phyloP scores from a whole-genome alignment of 2,888 invertebrate species.

The Bellardia pandia region DNA sequence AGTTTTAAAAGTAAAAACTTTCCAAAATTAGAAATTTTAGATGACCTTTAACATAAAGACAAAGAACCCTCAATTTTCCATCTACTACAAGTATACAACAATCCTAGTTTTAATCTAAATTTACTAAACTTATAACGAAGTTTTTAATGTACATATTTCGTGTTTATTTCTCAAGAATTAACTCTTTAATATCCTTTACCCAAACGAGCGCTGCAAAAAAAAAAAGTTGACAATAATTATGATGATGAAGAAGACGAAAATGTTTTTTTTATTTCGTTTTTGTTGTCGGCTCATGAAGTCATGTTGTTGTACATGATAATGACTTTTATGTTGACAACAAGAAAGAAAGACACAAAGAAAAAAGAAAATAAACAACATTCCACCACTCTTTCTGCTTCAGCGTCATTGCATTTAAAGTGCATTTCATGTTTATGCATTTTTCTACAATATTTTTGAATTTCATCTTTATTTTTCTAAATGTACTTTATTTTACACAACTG shows the following conservation, averaged over 20 bases:
- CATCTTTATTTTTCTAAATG: slow-evolving; percentile 14
- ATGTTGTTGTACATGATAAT: slow-evolving; percentile 62
- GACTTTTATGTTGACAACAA: slow-evolving; percentile 67
- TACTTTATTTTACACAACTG: slow-evolving; percentile 28
- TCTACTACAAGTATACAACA: no score
- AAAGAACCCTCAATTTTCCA: no score
- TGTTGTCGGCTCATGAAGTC: slow-evolving; percentile 25
- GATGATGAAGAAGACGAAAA: slow-evolving; percentile 45
- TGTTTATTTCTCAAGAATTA: background rate
- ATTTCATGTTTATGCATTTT: slow-evolving; percentile 66
- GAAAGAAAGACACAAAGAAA: background rate
- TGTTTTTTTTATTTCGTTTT: slow-evolving; percentile 13
- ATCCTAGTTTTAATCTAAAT: no score
- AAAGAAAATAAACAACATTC: slow-evolving; percentile 39
- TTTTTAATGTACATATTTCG: no score
- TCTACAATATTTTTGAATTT: slow-evolving; percentile 15
- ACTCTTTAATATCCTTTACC: slow-evolving; percentile 30
- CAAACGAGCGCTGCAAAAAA: slow-evolving; percentile 1
- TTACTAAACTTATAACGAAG: no score
- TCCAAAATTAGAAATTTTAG: no score
- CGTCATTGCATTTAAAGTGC: slow-evolving; percentile 69
- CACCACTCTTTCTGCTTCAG: slow-evolving; percentile 24
- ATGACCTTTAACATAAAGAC: no score
- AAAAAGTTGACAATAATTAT: slow-evolving; percentile 55
- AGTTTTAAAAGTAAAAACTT: no score